Evolutionary conservation across 2,113 vertebrate genomes (phyloP), one percentile per base, ranked within the genome.

Genomic region (Grammomys dolichurus): DNA sequence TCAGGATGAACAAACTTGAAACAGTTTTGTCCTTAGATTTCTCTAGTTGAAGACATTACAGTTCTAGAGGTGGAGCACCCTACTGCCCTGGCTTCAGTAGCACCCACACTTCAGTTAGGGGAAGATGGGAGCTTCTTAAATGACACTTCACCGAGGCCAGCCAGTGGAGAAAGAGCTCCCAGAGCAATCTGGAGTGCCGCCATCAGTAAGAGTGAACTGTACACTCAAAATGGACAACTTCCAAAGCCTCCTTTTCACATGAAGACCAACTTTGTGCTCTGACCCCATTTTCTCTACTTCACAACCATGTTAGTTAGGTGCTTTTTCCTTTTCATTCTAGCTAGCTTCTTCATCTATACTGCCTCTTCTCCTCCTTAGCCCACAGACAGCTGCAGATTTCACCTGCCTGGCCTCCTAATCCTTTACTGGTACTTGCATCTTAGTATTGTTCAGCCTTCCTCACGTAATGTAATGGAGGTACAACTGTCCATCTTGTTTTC

Each of bases 1-100:
- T 95, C 70, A 92, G n/a, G 2, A 51, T 94, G 76, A 84, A 73
- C 72, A 65, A 94, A 80, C 60, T 87, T 91, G 33, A 96, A 87
- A 96, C 43, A 26, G 76, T 94, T 96, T 82, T 73, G 67, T 93
- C 40, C 70, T 84, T 91, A 43, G 51, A 26, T 93, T 76, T 82
- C 60, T 90, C 70, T 26, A 51, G 24, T 87, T 93, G 77, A 70
- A 81, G 93, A 89, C 43, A 43, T 76, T 65, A 63, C 51, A 89
- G 89, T 96, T 93, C 43, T 58, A 89, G 20, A 75, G 56, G 69
- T 67, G 40, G 54, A 60, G 1, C 17, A 22, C 72, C n/a, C 5
- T 48, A 0, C 72, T 92, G 72, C 8, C n/a, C n/a, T 90, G 8
- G 26, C n/a, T 92, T 60, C 31, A 20, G 86, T 22, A 40, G 60